Conservation (phyloP, 2,888 invertebrate genomes). For the Tubiluchus corallicola region DNA sequence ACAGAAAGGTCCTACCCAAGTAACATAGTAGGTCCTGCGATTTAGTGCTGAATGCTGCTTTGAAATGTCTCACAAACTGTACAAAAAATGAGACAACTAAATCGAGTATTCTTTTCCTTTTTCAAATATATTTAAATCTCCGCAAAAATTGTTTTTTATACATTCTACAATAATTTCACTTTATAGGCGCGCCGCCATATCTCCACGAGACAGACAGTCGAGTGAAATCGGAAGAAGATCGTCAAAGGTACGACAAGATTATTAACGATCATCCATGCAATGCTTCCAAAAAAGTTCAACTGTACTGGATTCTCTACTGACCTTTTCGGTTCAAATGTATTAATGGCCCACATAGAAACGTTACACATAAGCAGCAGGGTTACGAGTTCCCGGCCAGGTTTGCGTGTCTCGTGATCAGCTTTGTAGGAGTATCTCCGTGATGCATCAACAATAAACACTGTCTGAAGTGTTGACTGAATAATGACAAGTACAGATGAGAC, state of each 20-base stretch:
- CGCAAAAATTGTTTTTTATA: no score
- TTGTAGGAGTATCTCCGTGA: conserved; percentile 64
- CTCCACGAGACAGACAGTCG: conserved; percentile 77
- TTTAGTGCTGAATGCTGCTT: no score
- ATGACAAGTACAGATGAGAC: conserved; percentile 69
- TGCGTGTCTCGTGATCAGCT: conserved; percentile 76
- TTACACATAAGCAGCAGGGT: conserved; percentile 64
- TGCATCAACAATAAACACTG: conserved; percentile 79
- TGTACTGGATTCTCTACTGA: conserved; percentile 82
- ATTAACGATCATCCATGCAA: conserved; percentile 69
- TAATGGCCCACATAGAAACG: conserved; percentile 82
- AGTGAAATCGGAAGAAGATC: conserved; percentile 84
- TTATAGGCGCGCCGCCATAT: conserved; percentile 93
- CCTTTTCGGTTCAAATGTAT: conserved; percentile 71
- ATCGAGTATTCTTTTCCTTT: no score
- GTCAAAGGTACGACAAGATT: conserved; percentile 84
- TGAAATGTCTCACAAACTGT: no score
- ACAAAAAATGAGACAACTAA: no score
- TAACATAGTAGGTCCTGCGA: no score
- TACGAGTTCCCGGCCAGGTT: conserved; percentile 79
- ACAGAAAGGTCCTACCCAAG: no score
- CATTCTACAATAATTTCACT: conserved; percentile 14
- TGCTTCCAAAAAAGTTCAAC: conserved; percentile 64
- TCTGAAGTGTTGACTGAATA: conserved; percentile 75
- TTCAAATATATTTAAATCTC: no score